Evolutionary conservation across 2,797 vertebrate genomes (phyloP), one percentile per base, ranked within the genome.

Genomic region (Silurus aristotelis): DNA sequence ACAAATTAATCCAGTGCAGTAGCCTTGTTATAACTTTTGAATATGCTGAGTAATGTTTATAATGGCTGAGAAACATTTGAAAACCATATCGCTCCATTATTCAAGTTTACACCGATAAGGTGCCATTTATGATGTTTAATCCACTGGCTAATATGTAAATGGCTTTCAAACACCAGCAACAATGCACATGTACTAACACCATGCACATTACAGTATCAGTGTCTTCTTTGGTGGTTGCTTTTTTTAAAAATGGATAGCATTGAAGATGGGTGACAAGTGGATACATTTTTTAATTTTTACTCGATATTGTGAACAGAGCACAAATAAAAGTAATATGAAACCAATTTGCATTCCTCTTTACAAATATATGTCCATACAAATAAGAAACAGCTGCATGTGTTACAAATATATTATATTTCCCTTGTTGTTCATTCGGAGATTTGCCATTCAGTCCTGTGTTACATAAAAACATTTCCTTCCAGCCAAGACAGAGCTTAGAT

Each of bases 321-420:
- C 5, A 1, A 46, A 15, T 63, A 46, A 43, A 63, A 63, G 27
- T n/a, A 79, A 79, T 43, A 63, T 63, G 6, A 63, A 63, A 15
- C 20, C 2, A 6, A n/a, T 46, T 61, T 79, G 56, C 60, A 38
- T 60, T 77, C 20, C 60, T 60, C 31, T 77, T 60, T 60, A 20
- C 0, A 10, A 60, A 13, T 38, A n/a, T 58, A 76, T 27, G 12
- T 63, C 6, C 12, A 46, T 79, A 64, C 25, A 64, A 79, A 46
- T 64, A 79, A 79, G 1, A 1, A 64, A 46, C 20, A 63, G n/a
- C 76, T n/a, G 38, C 14, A 43, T 8, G 55, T 19, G 31, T 19
- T 78, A 63, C 17, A 79, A 61, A n/a, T 60, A 60, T 76, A 76
- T 63, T 79, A n/a, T 14, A 79, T 63, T 63, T 46, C 20, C 5